These are phyloP conservation scores for Hypolimnas misippus DNA, from an alignment of 2,888 invertebrate species.

Conservation along the genomic window DNA sequence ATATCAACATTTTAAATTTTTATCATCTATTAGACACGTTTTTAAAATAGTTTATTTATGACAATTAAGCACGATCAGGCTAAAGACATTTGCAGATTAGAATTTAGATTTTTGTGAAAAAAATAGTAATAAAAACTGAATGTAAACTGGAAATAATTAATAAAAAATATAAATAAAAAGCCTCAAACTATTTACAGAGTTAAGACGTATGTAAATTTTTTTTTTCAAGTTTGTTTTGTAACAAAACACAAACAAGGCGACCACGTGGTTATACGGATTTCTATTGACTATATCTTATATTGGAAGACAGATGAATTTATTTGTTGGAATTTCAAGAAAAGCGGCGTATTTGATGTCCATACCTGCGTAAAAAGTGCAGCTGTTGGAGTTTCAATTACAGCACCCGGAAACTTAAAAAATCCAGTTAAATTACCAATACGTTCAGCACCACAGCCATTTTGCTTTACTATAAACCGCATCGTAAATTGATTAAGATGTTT, in stretches of 20 bases:
- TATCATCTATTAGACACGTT: no score
- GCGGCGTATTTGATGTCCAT: slow-evolving; percentile 39
- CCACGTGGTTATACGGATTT: not conserved
- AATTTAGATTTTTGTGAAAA: no score
- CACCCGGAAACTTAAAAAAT: slow-evolving; percentile 82
- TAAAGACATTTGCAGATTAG: no score
- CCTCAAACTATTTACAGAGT: no score
- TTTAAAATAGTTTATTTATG: no score
- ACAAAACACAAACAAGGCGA: not conserved
- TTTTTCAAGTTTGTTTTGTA: no score
- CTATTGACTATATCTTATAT: not conserved
- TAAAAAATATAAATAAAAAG: not conserved
- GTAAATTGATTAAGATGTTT: slow-evolving; percentile 37
- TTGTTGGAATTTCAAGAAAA: not conserved
- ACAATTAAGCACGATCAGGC: no score
- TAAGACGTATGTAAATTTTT: no score
- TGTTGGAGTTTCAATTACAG: slow-evolving; percentile 88
- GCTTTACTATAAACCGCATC: slow-evolving; percentile 90
- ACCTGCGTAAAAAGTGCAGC: slow-evolving; percentile 90
- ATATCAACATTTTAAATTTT: no score
- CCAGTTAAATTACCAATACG: slow-evolving; percentile 87
- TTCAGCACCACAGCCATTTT: slow-evolving; percentile 83
- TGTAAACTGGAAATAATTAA: not conserved
- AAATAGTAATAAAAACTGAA: no score
- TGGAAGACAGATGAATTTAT: not conserved